phyloP scores from a whole-genome alignment of 30 jellyfish, hydroid and myxozoan species.

The Aurelia aurita complex sp. Pacific region DNA sequence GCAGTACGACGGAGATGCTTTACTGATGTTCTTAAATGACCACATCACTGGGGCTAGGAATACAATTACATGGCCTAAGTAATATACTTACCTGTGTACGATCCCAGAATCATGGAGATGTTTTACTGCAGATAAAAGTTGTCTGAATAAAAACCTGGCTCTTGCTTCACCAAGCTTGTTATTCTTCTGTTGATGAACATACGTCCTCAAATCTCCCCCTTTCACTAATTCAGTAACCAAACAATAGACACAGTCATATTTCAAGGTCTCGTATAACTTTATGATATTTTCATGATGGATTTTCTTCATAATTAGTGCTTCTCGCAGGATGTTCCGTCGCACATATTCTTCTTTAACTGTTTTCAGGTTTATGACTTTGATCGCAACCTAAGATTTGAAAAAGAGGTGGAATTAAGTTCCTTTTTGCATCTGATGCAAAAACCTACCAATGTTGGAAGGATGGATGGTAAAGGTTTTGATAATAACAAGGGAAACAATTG shows the following conservation, averaged over 20 bases:
- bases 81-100: slow-evolving; percentile 64
- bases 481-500: too few species aligned
- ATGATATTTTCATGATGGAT: slow-evolving; percentile 66
- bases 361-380: slow-evolving; percentile 62
- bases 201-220: slow-evolving; percentile 80
- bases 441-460: too few species aligned
- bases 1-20: background rate
- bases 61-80: too few species aligned
- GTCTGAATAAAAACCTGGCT: slow-evolving; percentile 64
- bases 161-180: slow-evolving; percentile 45
- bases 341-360: slow-evolving; percentile 50
- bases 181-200: slow-evolving; percentile 65
- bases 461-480: too few species aligned
- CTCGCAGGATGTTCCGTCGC: slow-evolving; percentile 53
- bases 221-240: slow-evolving; percentile 73
- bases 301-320: slow-evolving; percentile 70
- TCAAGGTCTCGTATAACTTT: slow-evolving; percentile 71
- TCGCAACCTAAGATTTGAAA: slow-evolving; percentile 61
- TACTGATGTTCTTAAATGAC: background rate
- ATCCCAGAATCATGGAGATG: slow-evolving; percentile 75
- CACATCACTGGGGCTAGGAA: background rate
- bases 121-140: slow-evolving; percentile 65
- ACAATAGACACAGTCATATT: slow-evolving; percentile 48
- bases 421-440: too few species aligned
- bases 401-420: too few species aligned